Evolutionary conservation across 2,797 vertebrate species (phyloP).

Genomic region (Scomberomorus guttatus): DNA sequence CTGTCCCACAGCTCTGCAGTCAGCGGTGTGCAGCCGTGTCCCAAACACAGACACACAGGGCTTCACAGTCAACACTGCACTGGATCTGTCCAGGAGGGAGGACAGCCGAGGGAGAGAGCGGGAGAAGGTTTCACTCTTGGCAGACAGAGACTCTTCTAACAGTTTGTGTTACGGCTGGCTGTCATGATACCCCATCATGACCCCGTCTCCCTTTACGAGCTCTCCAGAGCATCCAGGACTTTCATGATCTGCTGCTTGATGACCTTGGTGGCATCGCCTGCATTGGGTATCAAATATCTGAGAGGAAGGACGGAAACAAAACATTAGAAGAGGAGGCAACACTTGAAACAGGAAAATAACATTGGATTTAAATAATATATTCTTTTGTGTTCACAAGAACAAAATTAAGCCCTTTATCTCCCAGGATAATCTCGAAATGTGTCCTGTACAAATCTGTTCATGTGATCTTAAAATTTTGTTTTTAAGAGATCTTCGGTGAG

Average conservation of each 20-base stretch:
- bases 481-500: background rate
- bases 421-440: background rate
- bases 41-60: conserved; percentile 55
- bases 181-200: background rate
- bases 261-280: conserved; percentile 98
- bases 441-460: background rate
- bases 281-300: conserved; percentile 98
- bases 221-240: conserved; percentile 97
- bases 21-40: conserved; percentile 48
- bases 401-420: background rate
- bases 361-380: background rate
- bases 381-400: background rate
- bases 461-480: background rate
- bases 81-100: conserved; percentile 63
- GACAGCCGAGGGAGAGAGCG: conserved; percentile 44
- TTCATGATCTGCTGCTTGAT: conserved; percentile 99
- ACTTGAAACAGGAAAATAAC: background rate
- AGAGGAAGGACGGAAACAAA: background rate
- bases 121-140: conserved; percentile 38
- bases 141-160: conserved; percentile 56
- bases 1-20: conserved; percentile 65
- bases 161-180: conserved; percentile 58
- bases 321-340: background rate
- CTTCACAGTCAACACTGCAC: conserved; percentile 67
- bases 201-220: conserved; percentile 83